Evolutionary conservation across 2,888 invertebrate species (phyloP).

Genomic region (Aphodius granarius): DNA sequence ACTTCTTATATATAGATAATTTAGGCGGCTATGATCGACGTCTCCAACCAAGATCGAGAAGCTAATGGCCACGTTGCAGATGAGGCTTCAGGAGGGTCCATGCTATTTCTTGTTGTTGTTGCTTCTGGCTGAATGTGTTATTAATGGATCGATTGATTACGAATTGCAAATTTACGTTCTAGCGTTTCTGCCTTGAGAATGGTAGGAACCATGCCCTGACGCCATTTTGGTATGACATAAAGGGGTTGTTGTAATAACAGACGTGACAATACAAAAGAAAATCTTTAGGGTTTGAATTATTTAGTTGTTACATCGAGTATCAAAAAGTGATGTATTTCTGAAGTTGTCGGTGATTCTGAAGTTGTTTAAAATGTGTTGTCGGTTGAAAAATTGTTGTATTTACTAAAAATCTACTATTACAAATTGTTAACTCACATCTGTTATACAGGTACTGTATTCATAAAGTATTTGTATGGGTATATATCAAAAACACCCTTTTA

Average conservation of each 20-base stretch:
- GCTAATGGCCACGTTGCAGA: neutral
- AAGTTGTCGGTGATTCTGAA: too few species aligned
- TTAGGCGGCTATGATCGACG: constrained; percentile 16
- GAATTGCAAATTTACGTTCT: neutral
- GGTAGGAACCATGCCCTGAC: neutral
- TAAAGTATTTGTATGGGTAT: too few species aligned
- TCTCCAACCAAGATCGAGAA: neutral
- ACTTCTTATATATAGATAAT: constrained; percentile 32
- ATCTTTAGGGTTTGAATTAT: too few species aligned
- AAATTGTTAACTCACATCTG: too few species aligned
- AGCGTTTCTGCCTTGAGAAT: neutral
- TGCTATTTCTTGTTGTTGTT: neutral
- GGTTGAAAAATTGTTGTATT: too few species aligned
- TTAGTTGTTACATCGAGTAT: too few species aligned
- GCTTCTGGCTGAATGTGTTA: neutral
- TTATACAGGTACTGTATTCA: too few species aligned
- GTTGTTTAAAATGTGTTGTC: too few species aligned
- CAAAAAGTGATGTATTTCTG: too few species aligned
- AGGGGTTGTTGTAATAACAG: neutral
- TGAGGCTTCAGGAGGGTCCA: neutral
- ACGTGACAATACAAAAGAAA: too few species aligned
- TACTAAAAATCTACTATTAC: too few species aligned
- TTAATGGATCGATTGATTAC: neutral
- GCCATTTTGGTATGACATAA: neutral
- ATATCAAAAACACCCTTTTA: too few species aligned